A percentile compares a stretch with the other conserved stretches of the same genome.
phyloP scores from a whole-genome alignment of 2,797 vertebrate genomes.

The Austrolebias charrua region DNA sequence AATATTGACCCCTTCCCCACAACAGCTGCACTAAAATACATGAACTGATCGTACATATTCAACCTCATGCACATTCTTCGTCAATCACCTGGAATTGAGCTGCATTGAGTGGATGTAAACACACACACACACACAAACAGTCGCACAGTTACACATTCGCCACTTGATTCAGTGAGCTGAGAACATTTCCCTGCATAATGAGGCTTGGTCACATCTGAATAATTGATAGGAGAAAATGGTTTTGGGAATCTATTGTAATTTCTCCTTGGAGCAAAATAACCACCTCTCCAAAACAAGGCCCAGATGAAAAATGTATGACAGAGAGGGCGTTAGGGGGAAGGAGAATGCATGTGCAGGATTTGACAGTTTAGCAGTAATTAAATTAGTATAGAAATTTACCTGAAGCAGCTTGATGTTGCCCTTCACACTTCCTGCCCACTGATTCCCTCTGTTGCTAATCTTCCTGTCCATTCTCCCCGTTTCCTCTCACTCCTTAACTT shows the following conservation, averaged over 20 bases:
- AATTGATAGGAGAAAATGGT: conserved; percentile 70
- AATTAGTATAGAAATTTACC: conserved; percentile 59
- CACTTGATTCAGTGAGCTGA: conserved; percentile 33
- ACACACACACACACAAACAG: conserved; percentile 4
- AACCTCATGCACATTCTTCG: background rate
- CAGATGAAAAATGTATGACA: conserved; percentile 48
- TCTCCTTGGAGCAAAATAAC: conserved; percentile 66
- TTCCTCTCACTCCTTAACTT: conserved; percentile 5
- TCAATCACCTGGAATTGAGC: conserved; percentile 21
- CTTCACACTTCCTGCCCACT: conserved; percentile 34
- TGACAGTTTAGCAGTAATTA: conserved; percentile 56
- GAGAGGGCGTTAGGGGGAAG: background rate
- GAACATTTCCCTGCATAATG: conserved; percentile 63
- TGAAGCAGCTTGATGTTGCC: conserved; percentile 34
- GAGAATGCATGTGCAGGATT: conserved; percentile 25
- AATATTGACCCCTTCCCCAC: background rate
- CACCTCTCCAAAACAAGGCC: conserved; percentile 62
- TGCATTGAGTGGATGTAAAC: conserved; percentile 13
- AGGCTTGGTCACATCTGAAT: conserved; percentile 66
- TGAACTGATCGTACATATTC: background rate
- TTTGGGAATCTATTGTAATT: conserved; percentile 68
- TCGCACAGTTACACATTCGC: conserved; percentile 15
- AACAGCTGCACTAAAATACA: conserved; percentile 4
- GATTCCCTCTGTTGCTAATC: conserved; percentile 24
- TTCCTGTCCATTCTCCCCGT: background rate